These are phyloP conservation scores for Synanceia verrucosa DNA, from an alignment of 2,797 vertebrate species.

Conservation along the genomic window DNA sequence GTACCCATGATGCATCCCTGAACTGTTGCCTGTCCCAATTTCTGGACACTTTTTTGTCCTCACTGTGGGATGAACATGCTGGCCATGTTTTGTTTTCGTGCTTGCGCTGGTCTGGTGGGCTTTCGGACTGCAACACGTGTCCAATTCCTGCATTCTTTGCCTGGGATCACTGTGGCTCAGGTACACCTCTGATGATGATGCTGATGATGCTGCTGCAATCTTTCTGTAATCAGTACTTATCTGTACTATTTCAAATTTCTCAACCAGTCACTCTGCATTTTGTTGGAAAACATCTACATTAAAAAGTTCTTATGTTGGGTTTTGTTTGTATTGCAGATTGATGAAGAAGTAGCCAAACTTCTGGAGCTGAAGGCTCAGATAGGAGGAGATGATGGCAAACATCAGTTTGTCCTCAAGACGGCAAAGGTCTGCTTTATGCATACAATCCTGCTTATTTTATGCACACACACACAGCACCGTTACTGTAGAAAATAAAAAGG, in stretches of 20 bases:
- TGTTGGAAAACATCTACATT: too few species aligned
- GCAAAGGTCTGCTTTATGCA: slow-evolving; percentile 83
- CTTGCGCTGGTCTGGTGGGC: slow-evolving; percentile 59
- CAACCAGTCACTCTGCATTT: too few species aligned
- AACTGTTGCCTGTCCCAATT: slow-evolving; percentile 13
- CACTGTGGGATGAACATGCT: slow-evolving; percentile 60
- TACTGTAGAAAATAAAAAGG: not conserved
- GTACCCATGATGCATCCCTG: slow-evolving; percentile 36
- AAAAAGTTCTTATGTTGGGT: not conserved
- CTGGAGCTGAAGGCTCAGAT: slow-evolving; percentile 90
- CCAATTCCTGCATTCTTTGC: slow-evolving; percentile 43
- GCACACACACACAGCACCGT: not conserved
- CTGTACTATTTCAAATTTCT: not conserved
- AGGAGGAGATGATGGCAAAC: slow-evolving; percentile 90
- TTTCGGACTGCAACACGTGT: slow-evolving; percentile 38
- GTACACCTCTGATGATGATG: too few species aligned
- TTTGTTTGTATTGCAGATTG: slow-evolving; percentile 82
- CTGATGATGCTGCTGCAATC: too few species aligned
- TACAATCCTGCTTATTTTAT: too few species aligned
- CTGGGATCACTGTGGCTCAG: slow-evolving; percentile 79
- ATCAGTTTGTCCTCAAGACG: slow-evolving; percentile 96
- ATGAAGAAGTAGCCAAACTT: slow-evolving; percentile 91
- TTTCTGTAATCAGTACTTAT: not conserved
- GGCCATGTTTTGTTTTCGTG: slow-evolving; percentile 61
- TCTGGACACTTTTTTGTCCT: slow-evolving; percentile 2